These are phyloP conservation scores for Mormyrus hasselquistii DNA, from an alignment of 2,797 vertebrate species.

Conservation along the genomic window DNA sequence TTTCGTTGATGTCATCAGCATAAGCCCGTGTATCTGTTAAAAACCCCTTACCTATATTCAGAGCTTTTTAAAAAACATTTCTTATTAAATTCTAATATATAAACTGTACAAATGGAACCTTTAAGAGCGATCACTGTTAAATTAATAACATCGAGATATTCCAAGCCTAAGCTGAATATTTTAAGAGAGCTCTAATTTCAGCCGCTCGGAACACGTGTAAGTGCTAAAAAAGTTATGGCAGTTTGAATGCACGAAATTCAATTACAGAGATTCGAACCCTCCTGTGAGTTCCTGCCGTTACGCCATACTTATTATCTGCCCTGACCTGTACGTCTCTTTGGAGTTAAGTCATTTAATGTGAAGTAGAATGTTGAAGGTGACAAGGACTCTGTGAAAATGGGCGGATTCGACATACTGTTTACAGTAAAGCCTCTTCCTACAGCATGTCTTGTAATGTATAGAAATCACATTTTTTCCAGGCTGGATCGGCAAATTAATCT, in stretches of 20 bases:
- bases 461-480: neutral
- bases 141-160: slow-evolving; percentile 8
- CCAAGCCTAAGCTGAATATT: neutral
- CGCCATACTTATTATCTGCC: neutral
- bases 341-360: neutral
- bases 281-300: neutral
- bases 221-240: neutral
- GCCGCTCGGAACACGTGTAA: neutral
- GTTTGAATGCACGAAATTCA: neutral
- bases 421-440: neutral
- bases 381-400: neutral
- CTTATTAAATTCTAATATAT: neutral
- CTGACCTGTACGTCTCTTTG: neutral
- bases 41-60: neutral
- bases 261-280: neutral
- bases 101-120: slow-evolving; percentile 7
- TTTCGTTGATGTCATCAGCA: neutral
- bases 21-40: neutral
- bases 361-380: neutral
- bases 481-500: neutral
- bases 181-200: neutral
- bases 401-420: neutral
- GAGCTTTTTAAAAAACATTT: neutral
- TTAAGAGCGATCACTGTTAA: slow-evolving; percentile 7
- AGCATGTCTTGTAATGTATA: neutral